Evolutionary conservation across 2,113 vertebrate genomes (phyloP).

Genomic region (Nannobrachium achirus): DNA sequence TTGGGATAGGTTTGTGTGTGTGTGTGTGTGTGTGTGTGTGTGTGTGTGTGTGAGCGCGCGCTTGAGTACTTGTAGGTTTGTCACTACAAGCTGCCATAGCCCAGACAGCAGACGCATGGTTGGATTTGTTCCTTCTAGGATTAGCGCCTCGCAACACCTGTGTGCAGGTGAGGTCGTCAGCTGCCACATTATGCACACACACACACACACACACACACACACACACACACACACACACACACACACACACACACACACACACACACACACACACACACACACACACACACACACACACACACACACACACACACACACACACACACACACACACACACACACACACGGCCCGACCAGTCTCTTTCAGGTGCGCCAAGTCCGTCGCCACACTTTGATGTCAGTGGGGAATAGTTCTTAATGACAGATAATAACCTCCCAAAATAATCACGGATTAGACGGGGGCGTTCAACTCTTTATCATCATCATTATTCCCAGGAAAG

Average conservation of each 20-base stretch:
- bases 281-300: background rate
- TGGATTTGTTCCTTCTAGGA: conserved; percentile 41
- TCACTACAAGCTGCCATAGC: conserved; percentile 24
- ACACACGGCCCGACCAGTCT: background rate
- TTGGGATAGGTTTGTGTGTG: background rate
- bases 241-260: background rate
- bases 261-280: background rate
- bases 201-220: background rate
- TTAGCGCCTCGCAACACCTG: conserved; percentile 41
- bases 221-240: background rate
- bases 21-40: conserved; percentile 40
- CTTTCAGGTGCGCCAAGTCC: conserved; percentile 18
- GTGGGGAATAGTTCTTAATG: conserved; percentile 23
- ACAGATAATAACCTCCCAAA: conserved; percentile 32
- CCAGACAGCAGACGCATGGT: conserved; percentile 39
- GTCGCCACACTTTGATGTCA: conserved; percentile 30
- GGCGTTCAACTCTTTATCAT: background rate
- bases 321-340: background rate
- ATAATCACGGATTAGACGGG: conserved; percentile 23
- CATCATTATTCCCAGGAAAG: background rate
- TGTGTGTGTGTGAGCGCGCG: background rate
- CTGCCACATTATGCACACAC: background rate
- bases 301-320: background rate
- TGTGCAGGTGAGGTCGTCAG: conserved; percentile 1
- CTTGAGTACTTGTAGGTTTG: background rate